Evolutionary conservation across 1,140 invertebrate genomes (phyloP).

Genomic region (Anadara kagoshimensis): DNA sequence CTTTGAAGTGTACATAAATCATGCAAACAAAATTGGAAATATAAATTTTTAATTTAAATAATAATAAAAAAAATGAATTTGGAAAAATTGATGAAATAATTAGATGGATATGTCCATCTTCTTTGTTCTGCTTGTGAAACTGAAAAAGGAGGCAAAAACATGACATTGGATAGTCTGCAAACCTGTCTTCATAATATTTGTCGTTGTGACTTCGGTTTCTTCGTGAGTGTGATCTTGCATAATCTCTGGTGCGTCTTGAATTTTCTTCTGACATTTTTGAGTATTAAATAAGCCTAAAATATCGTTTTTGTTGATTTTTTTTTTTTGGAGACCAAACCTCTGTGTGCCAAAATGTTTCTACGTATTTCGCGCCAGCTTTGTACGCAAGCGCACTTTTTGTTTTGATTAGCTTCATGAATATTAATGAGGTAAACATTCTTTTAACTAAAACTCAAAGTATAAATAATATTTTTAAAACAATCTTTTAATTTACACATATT

Average conservation of each 20-base stretch:
- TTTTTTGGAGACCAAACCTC: not conserved
- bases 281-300: no score
- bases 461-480: not conserved
- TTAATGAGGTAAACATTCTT: not conserved
- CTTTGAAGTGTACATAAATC: no score
- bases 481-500: no score
- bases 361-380: slow-evolving; percentile 21
- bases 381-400: slow-evolving; percentile 13
- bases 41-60: no score
- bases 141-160: not conserved
- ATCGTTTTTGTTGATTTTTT: not conserved
- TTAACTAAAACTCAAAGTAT: not conserved
- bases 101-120: not conserved
- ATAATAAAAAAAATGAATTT: no score
- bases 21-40: no score
- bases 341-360: not conserved
- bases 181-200: not conserved
- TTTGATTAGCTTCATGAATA: not conserved
- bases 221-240: not conserved
- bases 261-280: slow-evolving; percentile 2
- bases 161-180: slow-evolving; percentile 7
- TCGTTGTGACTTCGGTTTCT: not conserved
- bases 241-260: not conserved
- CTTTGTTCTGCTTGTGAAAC: slow-evolving; percentile 2
- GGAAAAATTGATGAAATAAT: no score